These are phyloP conservation scores for Sylvia borin DNA, from an alignment of 2,797 vertebrate genomes.

Conservation along the genomic window DNA sequence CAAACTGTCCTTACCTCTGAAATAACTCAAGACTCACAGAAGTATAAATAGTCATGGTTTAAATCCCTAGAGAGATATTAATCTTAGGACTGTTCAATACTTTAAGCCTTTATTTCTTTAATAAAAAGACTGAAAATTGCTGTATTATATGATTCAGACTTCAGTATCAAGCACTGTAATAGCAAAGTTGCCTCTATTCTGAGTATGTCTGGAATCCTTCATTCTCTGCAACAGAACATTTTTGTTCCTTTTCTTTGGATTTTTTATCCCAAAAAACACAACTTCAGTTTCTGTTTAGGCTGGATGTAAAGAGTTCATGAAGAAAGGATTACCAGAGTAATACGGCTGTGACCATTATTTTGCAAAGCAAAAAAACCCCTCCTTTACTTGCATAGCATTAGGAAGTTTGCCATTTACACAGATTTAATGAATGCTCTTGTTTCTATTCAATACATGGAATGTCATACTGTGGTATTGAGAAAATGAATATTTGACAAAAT, in stretches of 20 bases:
- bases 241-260: neutral
- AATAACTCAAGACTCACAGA: neutral
- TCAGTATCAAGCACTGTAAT: neutral
- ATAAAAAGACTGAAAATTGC: neutral
- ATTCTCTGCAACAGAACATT: slow-evolving; percentile 4
- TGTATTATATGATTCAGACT: neutral
- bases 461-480: neutral
- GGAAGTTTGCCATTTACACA: neutral
- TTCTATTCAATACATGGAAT: neutral
- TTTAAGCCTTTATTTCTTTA: neutral
- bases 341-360: neutral
- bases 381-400: neutral
- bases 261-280: neutral
- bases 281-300: neutral
- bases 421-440: neutral
- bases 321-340: neutral
- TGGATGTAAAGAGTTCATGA: neutral
- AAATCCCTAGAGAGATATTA: neutral
- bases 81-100: neutral
- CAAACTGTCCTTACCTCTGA: neutral
- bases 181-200: neutral
- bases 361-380: neutral
- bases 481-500: slow-evolving; percentile 52
- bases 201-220: neutral
- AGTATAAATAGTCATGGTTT: neutral